These are phyloP conservation scores for Heliconius aoede DNA, from an alignment of 2,888 invertebrate genomes.

Conservation along the genomic window DNA sequence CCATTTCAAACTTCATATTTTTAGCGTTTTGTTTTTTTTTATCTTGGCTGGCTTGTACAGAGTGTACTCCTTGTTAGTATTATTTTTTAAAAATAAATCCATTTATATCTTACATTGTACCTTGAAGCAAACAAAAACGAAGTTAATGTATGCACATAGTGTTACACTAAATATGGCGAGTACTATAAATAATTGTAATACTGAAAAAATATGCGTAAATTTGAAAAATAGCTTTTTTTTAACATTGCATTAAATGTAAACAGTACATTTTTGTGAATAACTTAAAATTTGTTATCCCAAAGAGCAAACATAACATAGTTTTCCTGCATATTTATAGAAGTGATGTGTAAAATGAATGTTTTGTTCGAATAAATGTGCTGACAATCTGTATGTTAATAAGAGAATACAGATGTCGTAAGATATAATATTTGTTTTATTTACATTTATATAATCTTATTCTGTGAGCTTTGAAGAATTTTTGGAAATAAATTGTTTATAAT, in stretches of 20 bases:
- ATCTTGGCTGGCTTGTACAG: background rate
- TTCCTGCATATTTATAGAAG: conserved; percentile 34
- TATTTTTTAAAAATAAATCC: background rate
- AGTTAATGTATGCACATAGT: background rate
- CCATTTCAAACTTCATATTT: conserved; percentile 21
- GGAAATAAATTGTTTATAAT: background rate
- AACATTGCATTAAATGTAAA: conserved; percentile 48
- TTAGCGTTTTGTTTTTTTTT: background rate
- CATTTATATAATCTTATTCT: background rate
- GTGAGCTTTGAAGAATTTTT: background rate
- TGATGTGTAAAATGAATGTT: conserved; percentile 34
- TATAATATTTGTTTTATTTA: conserved; percentile 46
- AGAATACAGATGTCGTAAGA: conserved; percentile 56
- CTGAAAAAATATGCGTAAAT: conserved; percentile 4
- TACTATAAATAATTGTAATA: conserved; percentile 16
- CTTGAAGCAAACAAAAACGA: background rate
- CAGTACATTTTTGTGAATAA: conserved; percentile 29
- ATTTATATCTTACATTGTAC: conserved; percentile 1
- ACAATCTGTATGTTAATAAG: conserved; percentile 51
- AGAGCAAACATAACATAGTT: conserved; percentile 30
- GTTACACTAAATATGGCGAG: background rate
- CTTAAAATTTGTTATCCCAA: conserved; percentile 22
- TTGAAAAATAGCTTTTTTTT: background rate
- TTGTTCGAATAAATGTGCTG: conserved; percentile 51
- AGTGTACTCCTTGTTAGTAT: conserved; percentile 12